phyloP scores from a whole-genome alignment of 1,140 invertebrate genomes.

The Bombus pascuorum region DNA sequence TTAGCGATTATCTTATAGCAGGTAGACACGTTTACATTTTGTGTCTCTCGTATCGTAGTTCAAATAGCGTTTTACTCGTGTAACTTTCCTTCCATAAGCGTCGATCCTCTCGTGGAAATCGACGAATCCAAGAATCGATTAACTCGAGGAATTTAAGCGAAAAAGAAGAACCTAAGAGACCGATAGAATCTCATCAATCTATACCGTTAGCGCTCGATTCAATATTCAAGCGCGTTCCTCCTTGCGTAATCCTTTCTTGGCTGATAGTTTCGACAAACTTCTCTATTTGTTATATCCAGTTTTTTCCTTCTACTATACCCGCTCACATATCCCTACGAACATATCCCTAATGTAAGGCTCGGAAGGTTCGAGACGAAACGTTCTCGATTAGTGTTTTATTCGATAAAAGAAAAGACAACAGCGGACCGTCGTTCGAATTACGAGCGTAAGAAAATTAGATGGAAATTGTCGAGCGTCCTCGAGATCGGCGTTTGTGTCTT shows the following conservation, averaged over 20 bases:
- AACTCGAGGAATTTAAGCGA: neutral
- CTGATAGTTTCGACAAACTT: neutral
- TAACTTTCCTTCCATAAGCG: conserved; percentile 52
- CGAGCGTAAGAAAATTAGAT: neutral
- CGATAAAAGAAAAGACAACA: neutral
- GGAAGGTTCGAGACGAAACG: neutral
- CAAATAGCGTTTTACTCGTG: conserved; percentile 30
- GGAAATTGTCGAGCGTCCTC: neutral
- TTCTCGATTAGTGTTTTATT: neutral
- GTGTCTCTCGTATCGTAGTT: conserved; percentile 30
- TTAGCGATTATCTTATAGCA: conserved; percentile 45
- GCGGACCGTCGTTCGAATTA: neutral
- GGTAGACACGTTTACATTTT: conserved; percentile 42
- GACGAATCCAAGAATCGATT: neutral
- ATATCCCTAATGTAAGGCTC: conserved; percentile 36
- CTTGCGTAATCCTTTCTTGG: neutral
- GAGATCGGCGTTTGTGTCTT: conserved; percentile 8
- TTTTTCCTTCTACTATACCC: neutral
- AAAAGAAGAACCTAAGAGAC: neutral
- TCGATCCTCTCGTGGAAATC: conserved; percentile 11
- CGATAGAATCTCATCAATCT: neutral
- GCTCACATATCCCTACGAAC: conserved; percentile 40
- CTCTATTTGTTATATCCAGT: neutral
- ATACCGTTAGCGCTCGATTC: conserved; percentile 9
- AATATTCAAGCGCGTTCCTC: neutral